A percentile compares a stretch with the other conserved stretches of the same genome.
Conservation (phyloP, 2,888 invertebrate species). For the Lasioglossum calceatum region DNA sequence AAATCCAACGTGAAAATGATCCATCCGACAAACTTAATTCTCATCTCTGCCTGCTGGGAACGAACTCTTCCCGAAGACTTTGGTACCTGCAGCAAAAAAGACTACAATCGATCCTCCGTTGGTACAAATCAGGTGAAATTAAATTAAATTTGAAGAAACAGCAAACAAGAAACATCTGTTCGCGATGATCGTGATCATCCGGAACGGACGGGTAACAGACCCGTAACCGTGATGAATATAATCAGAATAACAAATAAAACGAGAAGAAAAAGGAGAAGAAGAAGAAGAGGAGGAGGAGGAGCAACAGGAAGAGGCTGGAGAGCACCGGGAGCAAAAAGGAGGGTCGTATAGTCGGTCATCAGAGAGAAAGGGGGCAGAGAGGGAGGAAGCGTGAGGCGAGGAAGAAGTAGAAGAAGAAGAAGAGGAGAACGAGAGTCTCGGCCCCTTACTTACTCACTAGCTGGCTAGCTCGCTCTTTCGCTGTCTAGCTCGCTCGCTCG, state of each 20-base stretch:
- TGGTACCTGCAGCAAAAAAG: no score
- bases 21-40: not conserved
- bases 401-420: not conserved
- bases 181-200: not conserved
- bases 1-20: not conserved
- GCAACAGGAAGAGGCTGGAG: slow-evolving; percentile 8
- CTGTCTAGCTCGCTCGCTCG: not conserved
- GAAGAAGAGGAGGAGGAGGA: not conserved
- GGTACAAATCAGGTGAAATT: not conserved
- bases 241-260: not conserved
- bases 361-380: not conserved
- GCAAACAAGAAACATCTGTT: not conserved
- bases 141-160: not conserved
- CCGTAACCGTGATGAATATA: not conserved
- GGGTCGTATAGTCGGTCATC: not conserved
- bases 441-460: not conserved
- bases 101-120: not conserved
- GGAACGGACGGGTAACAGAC: not conserved
- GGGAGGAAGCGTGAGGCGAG: not conserved
- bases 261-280: not conserved
- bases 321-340: not conserved
- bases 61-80: no score
- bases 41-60: not conserved
- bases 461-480: not conserved
- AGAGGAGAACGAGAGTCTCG: not conserved